Evolutionary conservation across 2,113 vertebrate genomes (phyloP).

Genomic region (Falco punctatus): DNA sequence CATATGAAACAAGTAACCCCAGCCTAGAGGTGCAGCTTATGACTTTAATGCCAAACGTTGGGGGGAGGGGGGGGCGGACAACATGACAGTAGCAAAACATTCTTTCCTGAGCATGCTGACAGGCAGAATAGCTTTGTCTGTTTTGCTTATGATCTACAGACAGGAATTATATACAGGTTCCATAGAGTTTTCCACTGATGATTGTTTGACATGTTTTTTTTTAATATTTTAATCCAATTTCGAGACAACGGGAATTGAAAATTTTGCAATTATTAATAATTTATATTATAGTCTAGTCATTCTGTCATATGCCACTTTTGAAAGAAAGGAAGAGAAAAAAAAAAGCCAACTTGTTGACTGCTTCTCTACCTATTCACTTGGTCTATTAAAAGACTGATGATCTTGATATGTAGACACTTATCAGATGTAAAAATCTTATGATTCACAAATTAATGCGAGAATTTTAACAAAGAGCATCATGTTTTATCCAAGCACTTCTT

Average conservation of each 20-base stretch:
- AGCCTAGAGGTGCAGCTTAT: too few species aligned
- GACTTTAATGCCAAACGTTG: rapidly evolving
- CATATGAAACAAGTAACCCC: rapidly evolving
- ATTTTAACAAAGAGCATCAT: not conserved
- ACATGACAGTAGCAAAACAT: too few species aligned
- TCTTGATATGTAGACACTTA: not conserved
- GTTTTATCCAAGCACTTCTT: not conserved
- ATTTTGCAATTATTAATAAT: not conserved
- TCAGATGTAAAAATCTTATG: not conserved
- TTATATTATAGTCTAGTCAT: not conserved
- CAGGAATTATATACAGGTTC: not conserved
- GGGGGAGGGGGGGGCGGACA: too few species aligned
- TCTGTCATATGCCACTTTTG: not conserved
- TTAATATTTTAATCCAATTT: not conserved
- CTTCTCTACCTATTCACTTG: not conserved
- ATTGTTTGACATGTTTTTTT: not conserved
- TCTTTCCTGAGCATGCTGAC: not conserved
- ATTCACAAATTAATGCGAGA: not conserved
- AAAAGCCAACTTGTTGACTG: not conserved
- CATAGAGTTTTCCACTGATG: not conserved
- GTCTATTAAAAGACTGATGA: not conserved
- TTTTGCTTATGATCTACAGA: not conserved
- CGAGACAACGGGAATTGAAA: not conserved
- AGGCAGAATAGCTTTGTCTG: too few species aligned
- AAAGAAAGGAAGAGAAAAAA: not conserved